Evolutionary conservation across 1,140 invertebrate species (phyloP), one percentile per base, ranked within the genome.

Genomic region (Sesamia nonagrioides): DNA sequence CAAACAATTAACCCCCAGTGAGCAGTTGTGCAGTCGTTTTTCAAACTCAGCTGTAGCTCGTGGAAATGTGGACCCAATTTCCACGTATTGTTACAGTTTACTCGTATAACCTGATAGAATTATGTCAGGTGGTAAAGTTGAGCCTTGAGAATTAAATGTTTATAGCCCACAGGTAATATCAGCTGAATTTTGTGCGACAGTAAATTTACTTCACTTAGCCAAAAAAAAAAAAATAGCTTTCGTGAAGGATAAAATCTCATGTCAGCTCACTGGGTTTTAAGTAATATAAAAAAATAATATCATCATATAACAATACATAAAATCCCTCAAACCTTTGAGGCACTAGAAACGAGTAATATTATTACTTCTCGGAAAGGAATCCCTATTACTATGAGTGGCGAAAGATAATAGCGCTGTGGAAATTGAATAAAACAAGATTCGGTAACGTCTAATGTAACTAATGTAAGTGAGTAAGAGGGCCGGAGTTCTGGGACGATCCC

Each of bases 391-490:
- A 88, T 82, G 86, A 89, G 86, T 85, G 88, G 82, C 82, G 85
- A 91, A 89, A 91, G 85, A 91, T 90, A 89, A 91, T 90, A 90
- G 86, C 84, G 83, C 81, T 80, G 83, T 84, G 82, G 84, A 91
- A 92, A 91, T 89, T 89, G 86, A 91, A 92, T 91, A 87, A 88
- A 88, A 90, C 84, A 87, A 88, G 84, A 91, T 91, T 90, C 84
- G 82, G 84, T 89, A 88, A 87, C 82, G 80, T 87, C 81, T 87
- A 86, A 91, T 89, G 83, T 88, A 88, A 92, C 84, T 87, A 90
- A 91, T 92, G 86, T 91, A 91, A 89, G 88, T 86, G 86, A 91
- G 85, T 86, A 84, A 88, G 84, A 87, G 86, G 79, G 79, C 78
- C 82, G 76, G 82, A 88, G 82, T 86, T 83, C 79, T 79, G 80